Percentiles rank a stretch among this genome's conserved stretches.
Evolutionary conservation across 64 coral and sea anemone species (phyloP).

Genomic region (Platygyra sinensis): DNA sequence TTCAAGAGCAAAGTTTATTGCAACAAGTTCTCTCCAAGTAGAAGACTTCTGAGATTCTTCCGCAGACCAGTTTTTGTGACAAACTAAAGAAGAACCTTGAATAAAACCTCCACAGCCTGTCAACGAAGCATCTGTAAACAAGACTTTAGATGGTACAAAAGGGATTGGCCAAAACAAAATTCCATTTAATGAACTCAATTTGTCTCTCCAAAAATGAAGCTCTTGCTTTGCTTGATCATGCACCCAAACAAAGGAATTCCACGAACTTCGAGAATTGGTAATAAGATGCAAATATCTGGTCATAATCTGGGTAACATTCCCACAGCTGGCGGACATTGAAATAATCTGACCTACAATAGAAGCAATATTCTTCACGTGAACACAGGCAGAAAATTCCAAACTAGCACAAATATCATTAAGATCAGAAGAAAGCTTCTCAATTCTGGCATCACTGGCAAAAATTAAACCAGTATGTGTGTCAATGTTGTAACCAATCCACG

Average conservation of each 20-base stretch:
- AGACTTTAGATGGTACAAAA: background rate
- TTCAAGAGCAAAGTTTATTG: background rate
- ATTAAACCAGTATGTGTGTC: slow-evolving; percentile 5
- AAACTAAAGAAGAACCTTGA: background rate
- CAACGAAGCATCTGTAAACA: slow-evolving; percentile 22
- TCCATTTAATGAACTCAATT: background rate
- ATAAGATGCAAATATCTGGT: slow-evolving; percentile 40
- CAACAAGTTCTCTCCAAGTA: background rate
- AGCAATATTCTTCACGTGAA: background rate
- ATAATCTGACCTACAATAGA: slow-evolving; percentile 15
- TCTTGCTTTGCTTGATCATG: background rate
- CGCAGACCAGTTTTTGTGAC: background rate
- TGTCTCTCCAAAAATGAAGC: slow-evolving; percentile 1
- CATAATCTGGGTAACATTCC: slow-evolving; percentile 38
- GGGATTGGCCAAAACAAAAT: background rate
- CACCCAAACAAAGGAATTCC: background rate
- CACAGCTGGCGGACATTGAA: background rate
- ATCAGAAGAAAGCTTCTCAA: background rate
- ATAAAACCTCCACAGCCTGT: slow-evolving; percentile 14
- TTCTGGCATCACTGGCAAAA: background rate
- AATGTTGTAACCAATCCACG: slow-evolving; percentile 10
- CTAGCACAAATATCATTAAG: slow-evolving; percentile 1
- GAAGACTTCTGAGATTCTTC: slow-evolving; percentile 6
- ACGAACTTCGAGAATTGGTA: background rate
- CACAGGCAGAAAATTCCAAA: background rate